Evolutionary conservation across 2,113 vertebrate species (phyloP).

Genomic region (Alouatta palliata): DNA sequence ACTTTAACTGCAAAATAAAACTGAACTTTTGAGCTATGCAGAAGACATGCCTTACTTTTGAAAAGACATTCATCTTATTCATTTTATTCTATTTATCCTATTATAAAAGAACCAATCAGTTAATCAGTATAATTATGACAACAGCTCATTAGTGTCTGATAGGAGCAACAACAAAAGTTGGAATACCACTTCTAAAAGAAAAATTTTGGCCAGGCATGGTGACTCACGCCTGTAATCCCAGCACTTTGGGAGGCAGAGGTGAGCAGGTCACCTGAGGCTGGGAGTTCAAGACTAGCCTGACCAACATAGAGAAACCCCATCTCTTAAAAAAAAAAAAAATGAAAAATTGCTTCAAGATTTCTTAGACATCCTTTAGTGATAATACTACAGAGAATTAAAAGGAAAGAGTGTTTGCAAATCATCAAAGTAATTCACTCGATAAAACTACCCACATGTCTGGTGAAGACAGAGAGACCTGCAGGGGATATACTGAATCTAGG

Average conservation of each 20-base stretch:
- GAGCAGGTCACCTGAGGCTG: too few relatives aligned
- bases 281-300: too few relatives aligned
- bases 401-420: conserved; percentile 61
- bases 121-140: conserved; percentile 28
- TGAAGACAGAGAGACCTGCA: not conserved
- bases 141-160: conserved; percentile 43
- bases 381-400: conserved; percentile 54
- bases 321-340: not conserved
- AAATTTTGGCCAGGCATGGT: not conserved
- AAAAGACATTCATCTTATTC: conserved; percentile 15
- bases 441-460: conserved; percentile 53
- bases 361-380: conserved; percentile 20
- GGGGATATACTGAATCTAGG: not conserved
- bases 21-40: conserved; percentile 4
- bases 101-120: conserved; percentile 47
- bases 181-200: not conserved
- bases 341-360: conserved; percentile 15
- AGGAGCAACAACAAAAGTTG: not conserved
- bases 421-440: conserved; percentile 68
- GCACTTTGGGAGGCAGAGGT: too few relatives aligned
- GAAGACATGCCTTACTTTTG: conserved; percentile 8
- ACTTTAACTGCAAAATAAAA: conserved; percentile 42
- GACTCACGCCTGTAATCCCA: too few relatives aligned
- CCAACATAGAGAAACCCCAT: too few relatives aligned
- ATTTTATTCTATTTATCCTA: conserved; percentile 18